phyloP scores from a whole-genome alignment of 2,797 vertebrate genomes.

The Coregonus ussuriensis region DNA sequence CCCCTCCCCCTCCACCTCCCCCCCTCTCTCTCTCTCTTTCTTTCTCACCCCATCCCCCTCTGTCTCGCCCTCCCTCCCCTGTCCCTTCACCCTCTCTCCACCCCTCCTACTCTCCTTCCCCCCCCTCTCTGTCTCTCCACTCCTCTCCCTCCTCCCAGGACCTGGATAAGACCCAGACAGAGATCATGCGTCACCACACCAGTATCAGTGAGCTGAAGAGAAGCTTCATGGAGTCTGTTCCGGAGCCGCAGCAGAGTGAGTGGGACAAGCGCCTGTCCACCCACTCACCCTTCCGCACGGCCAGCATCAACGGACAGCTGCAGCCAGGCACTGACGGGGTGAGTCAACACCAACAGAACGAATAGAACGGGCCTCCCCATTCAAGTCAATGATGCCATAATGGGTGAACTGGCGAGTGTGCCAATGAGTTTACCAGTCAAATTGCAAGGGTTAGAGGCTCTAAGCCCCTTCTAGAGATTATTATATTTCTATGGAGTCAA shows the following conservation, averaged over 20 bases:
- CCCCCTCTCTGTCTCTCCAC: conserved; percentile 12
- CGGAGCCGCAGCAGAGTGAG: conserved; percentile 89
- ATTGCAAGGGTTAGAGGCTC: background rate
- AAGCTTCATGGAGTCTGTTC: conserved; percentile 97
- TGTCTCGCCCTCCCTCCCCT: conserved; percentile 12
- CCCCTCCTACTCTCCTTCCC: background rate
- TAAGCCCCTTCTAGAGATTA: background rate
- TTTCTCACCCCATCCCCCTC: too few species aligned
- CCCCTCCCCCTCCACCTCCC: background rate
- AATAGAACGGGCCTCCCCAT: too few species aligned
- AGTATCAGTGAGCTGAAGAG: conserved; percentile 98
- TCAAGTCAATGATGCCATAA: background rate
- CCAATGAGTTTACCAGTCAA: background rate
- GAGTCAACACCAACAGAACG: conserved; percentile 68
- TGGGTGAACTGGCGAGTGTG: background rate
- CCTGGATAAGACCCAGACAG: conserved; percentile 93
- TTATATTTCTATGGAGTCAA: background rate
- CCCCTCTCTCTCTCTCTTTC: too few species aligned
- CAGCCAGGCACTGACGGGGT: conserved; percentile 84
- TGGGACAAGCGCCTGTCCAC: conserved; percentile 97
- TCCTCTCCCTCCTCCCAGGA: conserved; percentile 74
- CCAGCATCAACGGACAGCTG: conserved; percentile 89
- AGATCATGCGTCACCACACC: conserved; percentile 93
- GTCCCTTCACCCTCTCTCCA: background rate
- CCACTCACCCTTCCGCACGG: conserved; percentile 92